phyloP scores from a whole-genome alignment of 1,140 invertebrate species.

The Neodiprion virginianus region DNA sequence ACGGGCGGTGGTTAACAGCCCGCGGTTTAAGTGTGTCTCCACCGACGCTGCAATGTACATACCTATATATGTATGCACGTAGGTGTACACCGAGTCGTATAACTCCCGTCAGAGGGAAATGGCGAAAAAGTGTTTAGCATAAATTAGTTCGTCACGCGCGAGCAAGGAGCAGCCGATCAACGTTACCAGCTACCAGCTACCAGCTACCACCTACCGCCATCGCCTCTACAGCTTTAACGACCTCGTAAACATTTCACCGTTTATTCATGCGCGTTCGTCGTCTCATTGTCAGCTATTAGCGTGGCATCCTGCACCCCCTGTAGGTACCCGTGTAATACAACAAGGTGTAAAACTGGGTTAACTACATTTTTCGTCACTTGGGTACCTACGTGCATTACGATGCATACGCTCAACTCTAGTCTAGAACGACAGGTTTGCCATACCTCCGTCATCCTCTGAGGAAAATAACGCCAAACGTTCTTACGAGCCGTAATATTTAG shows the following conservation, averaged over 20 bases:
- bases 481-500: too few species aligned
- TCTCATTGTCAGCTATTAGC: too few species aligned
- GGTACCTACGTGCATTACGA: too few species aligned
- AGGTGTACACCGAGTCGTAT: too few species aligned
- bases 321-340: neutral
- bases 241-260: neutral
- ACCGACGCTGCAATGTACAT: neutral
- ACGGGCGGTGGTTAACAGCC: neutral
- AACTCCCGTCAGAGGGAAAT: neutral
- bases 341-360: neutral
- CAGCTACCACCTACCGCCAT: too few species aligned
- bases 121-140: neutral
- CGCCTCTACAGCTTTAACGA: neutral
- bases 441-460: too few species aligned
- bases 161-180: neutral
- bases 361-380: too few species aligned
- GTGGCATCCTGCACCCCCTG: neutral
- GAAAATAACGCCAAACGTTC: too few species aligned
- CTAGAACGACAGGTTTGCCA: too few species aligned
- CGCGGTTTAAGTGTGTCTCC: neutral
- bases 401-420: too few species aligned
- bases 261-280: neutral
- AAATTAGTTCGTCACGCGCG: conserved; percentile 2
- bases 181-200: too few species aligned
- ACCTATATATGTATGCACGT: too few species aligned